These are phyloP conservation scores for Diplosoma virens DNA, from an alignment of 23 tunicate species.

Conservation along the genomic window DNA sequence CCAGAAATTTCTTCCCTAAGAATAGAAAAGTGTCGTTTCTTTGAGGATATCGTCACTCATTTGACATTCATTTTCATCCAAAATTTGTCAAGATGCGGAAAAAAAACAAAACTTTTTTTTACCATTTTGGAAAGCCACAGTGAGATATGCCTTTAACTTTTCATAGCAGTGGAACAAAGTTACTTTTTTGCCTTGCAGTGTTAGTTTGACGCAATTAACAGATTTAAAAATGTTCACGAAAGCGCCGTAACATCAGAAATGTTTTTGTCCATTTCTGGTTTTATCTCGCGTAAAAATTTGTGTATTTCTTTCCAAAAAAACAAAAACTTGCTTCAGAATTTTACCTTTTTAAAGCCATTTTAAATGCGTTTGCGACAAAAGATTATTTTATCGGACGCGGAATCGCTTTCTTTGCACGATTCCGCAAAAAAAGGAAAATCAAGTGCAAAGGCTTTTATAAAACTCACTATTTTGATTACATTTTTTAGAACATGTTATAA, in stretches of 20 bases:
- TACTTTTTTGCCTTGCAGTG: constrained; percentile 31
- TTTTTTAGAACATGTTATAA: constrained; percentile 20
- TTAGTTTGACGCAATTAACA: constrained; percentile 31
- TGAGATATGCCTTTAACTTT: constrained; percentile 18
- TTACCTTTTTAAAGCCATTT: constrained; percentile 1
- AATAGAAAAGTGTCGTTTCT: constrained; percentile 26
- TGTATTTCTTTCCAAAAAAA: background rate
- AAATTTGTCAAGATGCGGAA: constrained; percentile 22
- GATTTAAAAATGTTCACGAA: constrained; percentile 47
- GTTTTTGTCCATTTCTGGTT: constrained; percentile 27
- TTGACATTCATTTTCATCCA: constrained; percentile 42
- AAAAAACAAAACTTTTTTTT: background rate
- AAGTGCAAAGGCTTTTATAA: constrained; percentile 39
- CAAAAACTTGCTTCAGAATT: constrained; percentile 5
- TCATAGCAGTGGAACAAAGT: constrained; percentile 30
- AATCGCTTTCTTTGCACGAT: constrained; percentile 40
- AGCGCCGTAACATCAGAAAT: constrained; percentile 27
- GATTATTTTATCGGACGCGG: constrained; percentile 24
- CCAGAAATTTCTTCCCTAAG: constrained; percentile 23
- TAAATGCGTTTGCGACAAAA: constrained; percentile 4
- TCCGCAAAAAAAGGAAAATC: constrained; percentile 8
- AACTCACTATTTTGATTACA: constrained; percentile 37
- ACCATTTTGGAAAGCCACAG: constrained; percentile 43
- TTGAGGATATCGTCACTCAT: constrained; percentile 22
- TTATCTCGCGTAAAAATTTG: background rate